A percentile compares a stretch with the other conserved stretches of the same genome.
phyloP scores from a whole-genome alignment of 2,113 vertebrate species.

The Tachuris rubrigastra region DNA sequence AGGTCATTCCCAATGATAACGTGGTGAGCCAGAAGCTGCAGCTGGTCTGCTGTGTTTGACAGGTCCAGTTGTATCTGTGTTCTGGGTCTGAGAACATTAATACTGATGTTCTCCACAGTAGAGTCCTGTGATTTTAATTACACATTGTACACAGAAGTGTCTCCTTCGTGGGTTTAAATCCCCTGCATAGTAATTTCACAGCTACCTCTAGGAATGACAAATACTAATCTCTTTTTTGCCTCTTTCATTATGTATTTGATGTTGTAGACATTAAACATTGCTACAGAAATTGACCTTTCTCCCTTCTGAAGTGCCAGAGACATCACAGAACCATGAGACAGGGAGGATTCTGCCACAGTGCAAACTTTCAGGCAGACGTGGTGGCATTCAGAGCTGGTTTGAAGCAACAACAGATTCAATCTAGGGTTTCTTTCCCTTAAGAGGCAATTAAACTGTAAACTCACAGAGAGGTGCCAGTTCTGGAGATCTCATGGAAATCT shows the following conservation, averaged over 20 bases:
- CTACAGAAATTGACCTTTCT: background rate
- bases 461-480: background rate
- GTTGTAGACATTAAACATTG: background rate
- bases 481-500: background rate
- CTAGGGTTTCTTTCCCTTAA: background rate
- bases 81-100: background rate
- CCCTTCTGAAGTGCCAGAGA: background rate
- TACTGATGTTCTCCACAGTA: background rate
- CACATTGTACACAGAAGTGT: background rate
- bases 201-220: background rate
- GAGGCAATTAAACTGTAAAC: slow-evolving; percentile 28
- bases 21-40: background rate
- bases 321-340: background rate
- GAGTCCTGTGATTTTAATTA: slow-evolving; percentile 2
- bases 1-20: background rate
- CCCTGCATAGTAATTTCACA: background rate
- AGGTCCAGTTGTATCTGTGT: background rate
- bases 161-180: background rate
- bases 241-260: background rate
- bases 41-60: background rate
- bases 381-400: background rate
- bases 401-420: background rate
- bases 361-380: background rate
- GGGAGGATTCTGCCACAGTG: fast-evolving
- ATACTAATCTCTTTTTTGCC: background rate